Evolutionary conservation across 2,113 vertebrate genomes (phyloP), one percentile per base, ranked within the genome.

Genomic region (Cephalopterus ornatus): DNA sequence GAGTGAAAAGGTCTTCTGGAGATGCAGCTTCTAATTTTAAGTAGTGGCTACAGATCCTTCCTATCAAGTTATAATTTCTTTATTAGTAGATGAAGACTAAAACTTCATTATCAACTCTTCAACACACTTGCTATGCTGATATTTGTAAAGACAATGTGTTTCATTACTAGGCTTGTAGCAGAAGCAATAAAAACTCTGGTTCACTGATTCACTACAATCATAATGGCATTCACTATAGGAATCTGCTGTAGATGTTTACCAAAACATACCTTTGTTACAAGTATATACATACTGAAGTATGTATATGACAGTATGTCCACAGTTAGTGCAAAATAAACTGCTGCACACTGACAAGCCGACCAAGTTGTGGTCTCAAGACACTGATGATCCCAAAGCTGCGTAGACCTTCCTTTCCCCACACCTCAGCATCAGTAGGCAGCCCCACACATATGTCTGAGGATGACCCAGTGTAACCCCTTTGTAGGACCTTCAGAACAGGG

Each of bases 391-490:
- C 35, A 89, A 75, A 66, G 7, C 12, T 75, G 26, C 33, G 9
- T 4, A 44, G 15, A 23, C 32, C 17, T 63, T 68, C 23, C 4
- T 68, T 44, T 68, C 37, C 9, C 17, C 35, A 3, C 24, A 24
- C 6, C 20, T 73, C 47, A 86, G 9, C 24, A 24, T 52, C 10
- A 52, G 44, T 33, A 65, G 33, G 12, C 39, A 88, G 23, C 9
- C 32, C 4, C 26, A 42, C 13, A 12, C 3, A 30, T 15, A 42
- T 0, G 0, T 7, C 21, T 20, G 6, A 72, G 30, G 12, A 10
- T 58, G 32, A 21, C 4, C 6, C 2, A 2, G 12, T 22, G 22
- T 3, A 7, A 50, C 49, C 5, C 7, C 24, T 44, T 49, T 39
- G 41, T 27, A n/a, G 11, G 27, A 72, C 14, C 27, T 74, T 89